Evolutionary conservation across 2,888 invertebrate species (phyloP), one percentile per base, ranked within the genome.

Genomic region (Nemoura dubitans): DNA sequence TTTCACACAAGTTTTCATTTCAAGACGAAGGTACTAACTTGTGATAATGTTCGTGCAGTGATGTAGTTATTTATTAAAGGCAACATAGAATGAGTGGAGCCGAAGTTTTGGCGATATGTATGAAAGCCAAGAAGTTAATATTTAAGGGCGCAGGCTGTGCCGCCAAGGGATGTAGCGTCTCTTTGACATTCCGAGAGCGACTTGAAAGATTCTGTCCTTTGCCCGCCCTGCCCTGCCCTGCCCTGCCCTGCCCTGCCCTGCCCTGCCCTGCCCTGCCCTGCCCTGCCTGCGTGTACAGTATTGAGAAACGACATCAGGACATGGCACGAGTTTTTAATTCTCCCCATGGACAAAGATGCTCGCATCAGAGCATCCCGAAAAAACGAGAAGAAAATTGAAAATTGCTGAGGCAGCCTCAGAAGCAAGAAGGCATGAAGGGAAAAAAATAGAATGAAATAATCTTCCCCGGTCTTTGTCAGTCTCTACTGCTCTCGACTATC

Each of bases 291-390:
- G 59, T 59, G 59, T 21, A 59, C 16, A 59, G 86, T 88, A 87
- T 87, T 87, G 87, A 86, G 87, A 86, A 86, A 86, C 87, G 87
- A 87, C 87, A 86, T 87, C 78, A 87, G 87, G 86, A 87, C 86
- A 88, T 88, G 87, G 88, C 88, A 83, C 86, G 88, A 88, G 88
- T 88, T 88, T 88, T 88, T 88, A 88, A 88, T 88, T 88, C 88
- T 88, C 87, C 88, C 87, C 88, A 87, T 87, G 88, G 88, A 87
- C 88, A 88, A 85, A 87, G 86, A 76, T 36, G 43, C 59, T 59
- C 59, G 83, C 78, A 82, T 76, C 43, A 83, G 30, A 28, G 76
- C 36, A 36, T 36, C 7, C 59, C 10, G 59, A 85, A 83, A 83
- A 59, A 86, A 78, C 27, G 30, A 86, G 76, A 86, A 86, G 87